phyloP scores from a whole-genome alignment of 2,888 invertebrate species.

The Dryococelus australis region DNA sequence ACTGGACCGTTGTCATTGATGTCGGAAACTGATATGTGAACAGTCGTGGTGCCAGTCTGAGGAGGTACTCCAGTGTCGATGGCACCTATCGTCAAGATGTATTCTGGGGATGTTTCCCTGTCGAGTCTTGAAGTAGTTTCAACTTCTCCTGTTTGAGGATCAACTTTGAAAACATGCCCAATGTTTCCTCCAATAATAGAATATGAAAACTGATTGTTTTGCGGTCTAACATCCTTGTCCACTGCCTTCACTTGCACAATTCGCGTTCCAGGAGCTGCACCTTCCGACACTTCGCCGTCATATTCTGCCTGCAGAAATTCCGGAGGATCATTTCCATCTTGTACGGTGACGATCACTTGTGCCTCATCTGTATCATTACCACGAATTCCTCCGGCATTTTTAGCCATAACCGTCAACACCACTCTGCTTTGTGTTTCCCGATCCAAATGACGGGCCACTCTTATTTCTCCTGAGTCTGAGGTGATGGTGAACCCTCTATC shows the following conservation, averaged over 20 bases:
- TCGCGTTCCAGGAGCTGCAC: constrained; percentile 72
- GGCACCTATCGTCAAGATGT: constrained; percentile 82
- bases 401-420: constrained; percentile 90
- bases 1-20: constrained; percentile 94
- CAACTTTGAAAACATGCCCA: constrained; percentile 86
- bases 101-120: constrained; percentile 78
- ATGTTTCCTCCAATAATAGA: constrained; percentile 86
- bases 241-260: constrained; percentile 82
- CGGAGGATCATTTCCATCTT: constrained; percentile 96
- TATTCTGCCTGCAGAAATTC: constrained; percentile 84
- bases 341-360: constrained; percentile 90
- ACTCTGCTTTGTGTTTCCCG: constrained; percentile 89
- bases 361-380: constrained; percentile 97
- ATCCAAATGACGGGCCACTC: constrained; percentile 82
- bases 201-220: constrained; percentile 91
- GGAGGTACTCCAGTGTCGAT: constrained; percentile 90
- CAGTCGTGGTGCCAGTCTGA: constrained; percentile 88
- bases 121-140: constrained; percentile 78
- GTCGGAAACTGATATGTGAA: constrained; percentile 81
- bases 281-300: constrained; percentile 83
- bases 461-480: constrained; percentile 82
- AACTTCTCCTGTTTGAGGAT: constrained; percentile 84
- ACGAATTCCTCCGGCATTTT: constrained; percentile 91
- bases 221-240: constrained; percentile 89
- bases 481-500: constrained; percentile 89